These are phyloP conservation scores for Lophius americanus DNA, from an alignment of 2,797 vertebrate genomes.

Conservation along the genomic window DNA sequence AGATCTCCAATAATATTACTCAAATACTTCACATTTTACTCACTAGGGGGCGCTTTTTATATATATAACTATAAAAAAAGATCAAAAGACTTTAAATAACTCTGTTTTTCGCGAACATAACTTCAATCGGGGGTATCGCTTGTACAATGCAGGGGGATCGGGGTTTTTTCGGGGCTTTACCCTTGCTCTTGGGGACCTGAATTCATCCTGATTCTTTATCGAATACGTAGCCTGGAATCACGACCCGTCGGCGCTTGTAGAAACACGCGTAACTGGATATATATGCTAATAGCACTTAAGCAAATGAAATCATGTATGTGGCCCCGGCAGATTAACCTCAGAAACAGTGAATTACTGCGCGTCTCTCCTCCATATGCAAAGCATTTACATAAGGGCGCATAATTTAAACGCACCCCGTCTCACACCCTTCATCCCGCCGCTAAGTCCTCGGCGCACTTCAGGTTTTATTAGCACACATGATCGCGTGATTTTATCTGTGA, in stretches of 20 bases:
- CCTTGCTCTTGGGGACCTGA: background rate
- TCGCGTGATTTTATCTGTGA: conserved; percentile 36
- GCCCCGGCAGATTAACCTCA: conserved; percentile 62
- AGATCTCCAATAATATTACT: too few relatives aligned
- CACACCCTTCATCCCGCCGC: background rate
- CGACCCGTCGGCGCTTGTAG: conserved; percentile 15
- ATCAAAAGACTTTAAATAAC: too few relatives aligned
- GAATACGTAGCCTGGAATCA: conserved; percentile 37
- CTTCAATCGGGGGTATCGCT: too few relatives aligned
- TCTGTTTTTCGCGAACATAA: too few relatives aligned
- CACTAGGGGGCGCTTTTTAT: too few relatives aligned
- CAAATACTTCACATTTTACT: too few relatives aligned
- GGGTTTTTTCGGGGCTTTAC: too few relatives aligned
- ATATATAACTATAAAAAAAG: too few relatives aligned
- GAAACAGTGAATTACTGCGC: conserved; percentile 56
- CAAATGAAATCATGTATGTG: conserved; percentile 68
- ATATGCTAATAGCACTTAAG: conserved; percentile 71
- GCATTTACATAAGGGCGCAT: conserved; percentile 63
- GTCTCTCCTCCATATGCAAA: conserved; percentile 64
- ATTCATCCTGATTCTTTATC: conserved; percentile 48
- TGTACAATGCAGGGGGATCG: too few relatives aligned
- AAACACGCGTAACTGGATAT: conserved; percentile 59
- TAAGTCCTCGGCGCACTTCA: conserved; percentile 28
- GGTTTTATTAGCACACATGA: conserved; percentile 7
- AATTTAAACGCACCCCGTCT: conserved; percentile 45